Percentiles rank a stretch among this genome's conserved stretches.
Evolutionary conservation across 2,797 vertebrate species (phyloP).

Genomic region (Otus scops): DNA sequence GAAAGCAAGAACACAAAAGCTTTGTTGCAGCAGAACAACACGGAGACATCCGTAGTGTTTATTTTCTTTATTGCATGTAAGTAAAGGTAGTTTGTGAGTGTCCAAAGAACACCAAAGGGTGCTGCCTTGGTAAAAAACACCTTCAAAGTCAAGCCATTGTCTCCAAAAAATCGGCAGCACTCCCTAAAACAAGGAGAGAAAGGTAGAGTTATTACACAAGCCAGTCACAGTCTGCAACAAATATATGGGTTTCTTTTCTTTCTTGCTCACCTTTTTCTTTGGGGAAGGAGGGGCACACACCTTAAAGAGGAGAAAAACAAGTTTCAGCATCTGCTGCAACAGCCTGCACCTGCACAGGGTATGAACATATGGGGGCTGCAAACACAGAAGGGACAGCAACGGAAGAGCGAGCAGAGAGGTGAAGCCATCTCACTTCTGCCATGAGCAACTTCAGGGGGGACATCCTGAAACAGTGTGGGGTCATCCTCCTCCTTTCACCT

Average conservation of each 20-base stretch:
- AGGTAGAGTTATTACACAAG: conserved; percentile 62
- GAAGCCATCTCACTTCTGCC: neutral
- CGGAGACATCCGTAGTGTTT: conserved; percentile 93
- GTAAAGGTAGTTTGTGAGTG: conserved; percentile 98
- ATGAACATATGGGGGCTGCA: neutral
- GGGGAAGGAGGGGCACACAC: neutral
- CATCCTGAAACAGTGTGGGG: neutral
- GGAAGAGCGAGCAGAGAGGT: neutral
- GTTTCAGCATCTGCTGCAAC: neutral
- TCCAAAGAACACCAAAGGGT: conserved; percentile 96
- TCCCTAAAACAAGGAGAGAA: conserved; percentile 84
- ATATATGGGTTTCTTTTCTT: neutral
- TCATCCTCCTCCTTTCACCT: neutral
- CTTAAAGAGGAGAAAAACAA: neutral
- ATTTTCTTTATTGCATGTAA: conserved; percentile 98
- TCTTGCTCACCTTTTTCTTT: neutral
- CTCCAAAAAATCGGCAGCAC: conserved; percentile 94
- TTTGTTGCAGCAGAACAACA: conserved; percentile 98
- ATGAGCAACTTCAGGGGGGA: neutral
- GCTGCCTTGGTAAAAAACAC: conserved; percentile 93
- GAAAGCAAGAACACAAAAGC: conserved; percentile 98
- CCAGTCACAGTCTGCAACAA: neutral
- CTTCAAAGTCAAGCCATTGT: conserved; percentile 91
- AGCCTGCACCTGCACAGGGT: neutral
- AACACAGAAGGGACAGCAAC: neutral